Evolutionary conservation across 2,888 invertebrate genomes (phyloP), one percentile per base, ranked within the genome.

Genomic region (Brachypalpus laphriformis): DNA sequence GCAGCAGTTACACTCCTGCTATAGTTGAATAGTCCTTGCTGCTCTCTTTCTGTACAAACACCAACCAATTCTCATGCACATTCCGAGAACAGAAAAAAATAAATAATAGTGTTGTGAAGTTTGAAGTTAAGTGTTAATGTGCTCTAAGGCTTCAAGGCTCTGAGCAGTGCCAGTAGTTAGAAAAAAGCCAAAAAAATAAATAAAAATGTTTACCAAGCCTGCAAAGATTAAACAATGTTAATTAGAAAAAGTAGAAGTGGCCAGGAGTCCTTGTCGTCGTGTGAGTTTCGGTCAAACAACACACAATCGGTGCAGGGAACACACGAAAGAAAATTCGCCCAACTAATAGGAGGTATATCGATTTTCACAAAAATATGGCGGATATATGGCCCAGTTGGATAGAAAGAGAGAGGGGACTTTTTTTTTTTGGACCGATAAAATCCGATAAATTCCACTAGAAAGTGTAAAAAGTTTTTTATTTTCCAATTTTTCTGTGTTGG

Each of bases 321-420:
- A 31, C 34, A 40, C 57, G 57, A 72, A 83, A 70, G 80, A 83
- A 85, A 85, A 85, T 75, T 85, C 81, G 81, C 81, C 85, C 85
- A 81, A 85, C 85, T 81, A 85, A 85, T 80, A 85, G 85, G 81
- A 85, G 81, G 81, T 85, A 81, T 85, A 85, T 85, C 85, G 85
- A 85, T 85, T 85, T 85, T 85, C 75, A 85, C 85, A 81, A 85
- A 85, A 85, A 85, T 85, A 85, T 85, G 85, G 85, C 85, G 85
- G 85, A 85, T 85, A 75, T 71, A 37, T 68, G 45, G 45, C 20
- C 71, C 66, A 59, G 49, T 85, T 54, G 59, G 75, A 18, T 80
- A 85, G 85, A 80, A 54, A 66, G 85, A 82, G 82, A 85, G 75
- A 85, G 63, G 54, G 66, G 18, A 16, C 56, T 47, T 71, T 80